Evolutionary conservation across 2,113 vertebrate species (phyloP).

Genomic region (Monopterus albus): DNA sequence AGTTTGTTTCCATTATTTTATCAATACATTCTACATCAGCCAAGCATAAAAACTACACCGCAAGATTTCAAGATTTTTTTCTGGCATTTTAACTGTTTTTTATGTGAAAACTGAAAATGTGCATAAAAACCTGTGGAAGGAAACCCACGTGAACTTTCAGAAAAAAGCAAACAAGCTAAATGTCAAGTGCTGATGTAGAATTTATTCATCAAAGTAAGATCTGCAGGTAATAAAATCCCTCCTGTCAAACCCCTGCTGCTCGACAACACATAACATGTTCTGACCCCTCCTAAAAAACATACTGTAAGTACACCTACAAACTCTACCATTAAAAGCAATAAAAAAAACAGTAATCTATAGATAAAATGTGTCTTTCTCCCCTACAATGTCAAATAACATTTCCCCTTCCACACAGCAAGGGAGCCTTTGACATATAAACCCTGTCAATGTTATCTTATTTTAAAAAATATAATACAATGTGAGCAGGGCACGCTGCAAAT

Average conservation of each 20-base stretch:
- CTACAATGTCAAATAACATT: conserved; percentile 21
- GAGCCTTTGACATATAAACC: conserved; percentile 51
- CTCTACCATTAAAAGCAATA: conserved; percentile 7
- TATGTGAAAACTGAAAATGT: no score
- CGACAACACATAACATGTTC: neutral
- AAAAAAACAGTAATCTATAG: conserved; percentile 61
- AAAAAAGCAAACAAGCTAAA: no score
- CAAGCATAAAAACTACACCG: no score
- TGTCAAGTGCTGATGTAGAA: neutral
- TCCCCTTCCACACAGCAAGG: neutral
- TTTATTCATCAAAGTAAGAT: neutral
- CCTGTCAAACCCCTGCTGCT: neutral
- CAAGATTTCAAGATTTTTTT: no score
- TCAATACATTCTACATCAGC: no score
- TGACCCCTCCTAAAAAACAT: neutral
- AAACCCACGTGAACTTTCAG: no score
- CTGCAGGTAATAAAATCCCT: neutral
- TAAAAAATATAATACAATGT: conserved; percentile 68
- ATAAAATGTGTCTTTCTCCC: conserved; percentile 45
- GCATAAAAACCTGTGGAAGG: no score
- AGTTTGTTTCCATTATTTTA: no score
- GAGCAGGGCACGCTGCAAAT: no score
- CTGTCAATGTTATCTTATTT: conserved; percentile 56
- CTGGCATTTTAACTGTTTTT: no score
- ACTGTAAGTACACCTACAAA: conserved; percentile 1